Percentiles rank a stretch among this genome's conserved stretches.
Evolutionary conservation across 2,113 vertebrate species (phyloP).

Genomic region (Dunckerocampus dactyliophorus): DNA sequence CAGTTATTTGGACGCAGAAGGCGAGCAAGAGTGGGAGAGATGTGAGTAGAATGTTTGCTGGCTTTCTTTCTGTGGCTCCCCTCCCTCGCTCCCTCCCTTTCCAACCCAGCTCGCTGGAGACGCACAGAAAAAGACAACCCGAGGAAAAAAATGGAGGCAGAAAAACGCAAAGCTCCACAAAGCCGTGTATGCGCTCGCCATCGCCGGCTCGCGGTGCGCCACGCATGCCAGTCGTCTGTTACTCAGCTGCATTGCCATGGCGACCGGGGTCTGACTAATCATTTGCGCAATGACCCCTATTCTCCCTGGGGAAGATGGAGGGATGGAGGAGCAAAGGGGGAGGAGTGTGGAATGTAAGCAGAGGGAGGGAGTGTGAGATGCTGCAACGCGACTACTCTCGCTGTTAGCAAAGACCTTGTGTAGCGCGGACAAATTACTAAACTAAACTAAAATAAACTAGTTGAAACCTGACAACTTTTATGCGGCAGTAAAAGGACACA

Average conservation of each 20-base stretch:
- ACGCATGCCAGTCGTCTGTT: constrained; percentile 84
- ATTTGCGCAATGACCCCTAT: constrained; percentile 97
- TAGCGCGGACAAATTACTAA: constrained; percentile 41
- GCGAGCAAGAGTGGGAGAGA: constrained; percentile 47
- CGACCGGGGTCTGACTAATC: constrained; percentile 94
- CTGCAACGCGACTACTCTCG: background rate
- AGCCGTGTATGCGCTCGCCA: constrained; percentile 76
- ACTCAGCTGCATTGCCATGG: constrained; percentile 87
- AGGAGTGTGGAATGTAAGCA: constrained; percentile 48
- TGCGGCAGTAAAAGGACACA: too few species aligned
- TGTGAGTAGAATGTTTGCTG: constrained; percentile 59
- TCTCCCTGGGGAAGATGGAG: constrained; percentile 79
- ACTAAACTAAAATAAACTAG: constrained; percentile 41
- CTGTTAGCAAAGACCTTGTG: constrained; percentile 40
- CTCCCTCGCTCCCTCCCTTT: constrained; percentile 35
- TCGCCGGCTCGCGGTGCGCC: constrained; percentile 80
- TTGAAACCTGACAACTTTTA: too few species aligned
- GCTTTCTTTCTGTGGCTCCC: constrained; percentile 35
- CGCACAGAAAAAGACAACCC: constrained; percentile 49
- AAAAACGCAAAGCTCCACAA: constrained; percentile 56
- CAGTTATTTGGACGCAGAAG: constrained; percentile 53
- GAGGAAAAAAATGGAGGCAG: constrained; percentile 55
- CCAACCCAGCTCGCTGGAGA: constrained; percentile 58
- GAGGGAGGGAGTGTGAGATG: constrained; percentile 27
- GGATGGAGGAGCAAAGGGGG: constrained; percentile 46